A percentile compares a stretch with the other conserved stretches of the same genome.
Conservation (phyloP, 2,113 vertebrate species). For the Channa argus region DNA sequence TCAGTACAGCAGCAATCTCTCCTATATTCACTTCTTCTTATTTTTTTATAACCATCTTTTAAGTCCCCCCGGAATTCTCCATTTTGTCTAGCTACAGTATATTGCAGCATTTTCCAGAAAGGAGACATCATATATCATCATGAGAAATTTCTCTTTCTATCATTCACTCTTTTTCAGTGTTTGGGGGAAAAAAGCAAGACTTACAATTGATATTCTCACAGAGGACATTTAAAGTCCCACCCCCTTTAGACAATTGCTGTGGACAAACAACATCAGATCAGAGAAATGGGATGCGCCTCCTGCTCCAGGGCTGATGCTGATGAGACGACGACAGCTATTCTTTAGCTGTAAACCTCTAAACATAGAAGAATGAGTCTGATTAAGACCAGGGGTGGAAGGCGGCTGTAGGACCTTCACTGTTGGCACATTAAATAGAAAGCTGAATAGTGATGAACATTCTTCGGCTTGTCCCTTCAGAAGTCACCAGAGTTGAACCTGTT, state of each 20-base stretch:
- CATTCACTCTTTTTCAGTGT: neutral
- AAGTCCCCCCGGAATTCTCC: too few species aligned
- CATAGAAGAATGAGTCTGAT: conserved; percentile 34
- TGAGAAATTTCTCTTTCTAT: too few species aligned
- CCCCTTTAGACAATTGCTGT: neutral
- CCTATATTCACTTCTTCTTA: too few species aligned
- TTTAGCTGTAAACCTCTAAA: conserved; percentile 27
- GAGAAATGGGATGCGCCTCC: conserved; percentile 17
- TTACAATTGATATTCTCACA: neutral
- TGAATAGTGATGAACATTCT: too few species aligned
- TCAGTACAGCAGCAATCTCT: too few species aligned
- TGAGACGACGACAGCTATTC: conserved; percentile 34
- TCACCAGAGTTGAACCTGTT: too few species aligned
- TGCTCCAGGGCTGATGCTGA: conserved; percentile 21
- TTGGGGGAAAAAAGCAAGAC: neutral
- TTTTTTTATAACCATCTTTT: too few species aligned
- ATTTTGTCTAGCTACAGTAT: too few species aligned
- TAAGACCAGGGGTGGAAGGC: conserved; percentile 18
- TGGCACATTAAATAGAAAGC: too few species aligned
- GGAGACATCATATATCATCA: too few species aligned
- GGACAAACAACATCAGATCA: conserved; percentile 3
- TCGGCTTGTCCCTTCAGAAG: too few species aligned
- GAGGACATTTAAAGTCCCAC: neutral
- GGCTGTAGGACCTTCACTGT: conserved; percentile 1
- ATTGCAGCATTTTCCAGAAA: too few species aligned